These are phyloP conservation scores for Myotis daubentonii DNA, from an alignment of 2,797 vertebrate species.

Conservation along the genomic window DNA sequence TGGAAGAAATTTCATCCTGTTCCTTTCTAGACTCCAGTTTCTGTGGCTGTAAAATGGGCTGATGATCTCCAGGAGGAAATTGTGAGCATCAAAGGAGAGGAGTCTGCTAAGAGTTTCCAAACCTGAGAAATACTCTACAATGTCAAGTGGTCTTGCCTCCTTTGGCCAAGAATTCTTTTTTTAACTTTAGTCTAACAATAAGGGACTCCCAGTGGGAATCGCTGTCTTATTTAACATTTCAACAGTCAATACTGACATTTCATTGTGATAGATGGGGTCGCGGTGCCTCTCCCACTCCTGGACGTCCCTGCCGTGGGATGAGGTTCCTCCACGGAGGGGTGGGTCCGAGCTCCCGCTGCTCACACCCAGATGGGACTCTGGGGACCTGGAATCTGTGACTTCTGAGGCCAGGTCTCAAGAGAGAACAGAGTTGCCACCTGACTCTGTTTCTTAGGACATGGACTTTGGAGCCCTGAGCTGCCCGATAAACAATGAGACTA, in stretches of 20 bases:
- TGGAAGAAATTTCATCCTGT: neutral
- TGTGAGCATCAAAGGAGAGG: neutral
- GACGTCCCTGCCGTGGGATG: rapidly evolving
- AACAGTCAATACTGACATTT: neutral
- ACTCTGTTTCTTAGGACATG: neutral
- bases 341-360: neutral
- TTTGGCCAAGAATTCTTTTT: neutral
- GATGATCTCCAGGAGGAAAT: neutral
- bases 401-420: neutral
- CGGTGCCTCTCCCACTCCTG: neutral
- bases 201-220: neutral
- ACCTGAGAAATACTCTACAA: neutral
- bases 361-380: neutral
- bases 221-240: neutral
- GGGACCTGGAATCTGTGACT: neutral
- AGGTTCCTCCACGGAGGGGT: neutral
- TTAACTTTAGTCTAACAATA: neutral
- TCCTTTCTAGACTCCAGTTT: neutral
- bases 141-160: neutral
- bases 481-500: rapidly evolving
- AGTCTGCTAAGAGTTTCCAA: neutral
- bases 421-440: neutral
- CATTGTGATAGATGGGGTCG: neutral
- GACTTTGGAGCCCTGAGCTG: neutral
- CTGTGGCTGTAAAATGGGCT: neutral